Base-by-base conservation (phyloP, 2,797 vertebrate genomes). In the Crenichthys baileyi region DNA sequence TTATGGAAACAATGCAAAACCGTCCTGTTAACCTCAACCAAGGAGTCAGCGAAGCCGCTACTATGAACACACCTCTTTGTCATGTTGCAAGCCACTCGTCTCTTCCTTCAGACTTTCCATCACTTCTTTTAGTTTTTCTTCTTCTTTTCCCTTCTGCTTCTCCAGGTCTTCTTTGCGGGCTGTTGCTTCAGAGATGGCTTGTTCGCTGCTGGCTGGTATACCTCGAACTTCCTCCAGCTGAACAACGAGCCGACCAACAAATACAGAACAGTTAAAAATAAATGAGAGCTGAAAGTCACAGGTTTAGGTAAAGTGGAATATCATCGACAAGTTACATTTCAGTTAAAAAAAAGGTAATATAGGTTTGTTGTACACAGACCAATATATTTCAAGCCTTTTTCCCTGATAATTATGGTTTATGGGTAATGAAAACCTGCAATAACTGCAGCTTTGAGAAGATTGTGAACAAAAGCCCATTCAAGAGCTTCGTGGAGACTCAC, bases 41-140 rank as follows among this genome's bases (percentile, higher is more conserved):
- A 67, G 29, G 2, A 67, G 8, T 44, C 7, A 55, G 75, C 18
- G 11, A 44, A 12, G 16, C 71, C 31, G 1, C 4, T 58, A 56
- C n/a, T 2, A 31, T 0, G 46, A 1, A 76, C 87, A 31, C 26
- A 99, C 98, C 96, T 99, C 97, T 93, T 98, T 99, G 79, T 99
- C 97, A 77, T 97, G 92, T 88, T 97, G 97, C 75, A 99, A 92
- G 3, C 92, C 97, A 24, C 93, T 96, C 24, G 97, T 99, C 94
- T 99, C 98, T 79, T 97, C 93, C 90, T 97, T 97, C 70, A 99
- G 95, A 85, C 92, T 96, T 92, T 96, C 96, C 97, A 98, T 97
- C 86, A 99, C 95, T 78, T 95, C 88, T 79, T 95, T 96, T 22
- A 99, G 92, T 74, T 97, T 97, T 80, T 94, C 91, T 87, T 99